phyloP scores from a whole-genome alignment of 2,113 vertebrate genomes.

The Trichechus manatus region DNA sequence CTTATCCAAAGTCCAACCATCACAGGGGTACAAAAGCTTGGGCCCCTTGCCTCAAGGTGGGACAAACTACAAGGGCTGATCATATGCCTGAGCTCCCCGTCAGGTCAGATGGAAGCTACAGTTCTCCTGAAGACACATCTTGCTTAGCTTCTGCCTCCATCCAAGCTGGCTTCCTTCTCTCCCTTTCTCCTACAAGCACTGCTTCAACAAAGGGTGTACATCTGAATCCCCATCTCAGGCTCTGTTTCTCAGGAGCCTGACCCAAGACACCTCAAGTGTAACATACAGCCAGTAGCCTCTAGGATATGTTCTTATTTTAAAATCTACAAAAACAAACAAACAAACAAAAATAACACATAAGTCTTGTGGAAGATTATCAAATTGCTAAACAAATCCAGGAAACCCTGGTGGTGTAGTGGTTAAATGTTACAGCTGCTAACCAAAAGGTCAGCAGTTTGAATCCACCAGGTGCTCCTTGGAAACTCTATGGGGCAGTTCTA shows the following conservation, averaged over 20 bases:
- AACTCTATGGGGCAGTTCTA: no score
- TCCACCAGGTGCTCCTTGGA: no score
- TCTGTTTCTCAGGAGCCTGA: not conserved
- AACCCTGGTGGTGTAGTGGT: no score
- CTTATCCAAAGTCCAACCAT: not conserved
- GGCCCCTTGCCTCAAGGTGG: not conserved
- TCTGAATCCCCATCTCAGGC: not conserved
- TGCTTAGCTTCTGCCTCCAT: not conserved
- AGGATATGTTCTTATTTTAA: not conserved
- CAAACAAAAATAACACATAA: not conserved
- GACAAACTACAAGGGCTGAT: not conserved
- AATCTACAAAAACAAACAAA: not conserved
- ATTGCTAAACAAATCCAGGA: slow-evolving; percentile 31
- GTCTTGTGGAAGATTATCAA: not conserved
- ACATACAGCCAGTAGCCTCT: not conserved
- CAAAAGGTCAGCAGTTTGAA: no score
- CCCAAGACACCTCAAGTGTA: not conserved
- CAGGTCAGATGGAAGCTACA: not conserved
- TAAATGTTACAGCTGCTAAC: no score
- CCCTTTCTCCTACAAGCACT: not conserved
- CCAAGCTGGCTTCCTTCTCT: not conserved
- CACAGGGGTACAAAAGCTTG: not conserved
- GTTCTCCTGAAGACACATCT: not conserved
- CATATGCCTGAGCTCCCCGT: not conserved
- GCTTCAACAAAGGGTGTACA: not conserved